Evolutionary conservation across 1,140 invertebrate genomes (phyloP), one percentile per base, ranked within the genome.

Genomic region (Brachystomella parvula): DNA sequence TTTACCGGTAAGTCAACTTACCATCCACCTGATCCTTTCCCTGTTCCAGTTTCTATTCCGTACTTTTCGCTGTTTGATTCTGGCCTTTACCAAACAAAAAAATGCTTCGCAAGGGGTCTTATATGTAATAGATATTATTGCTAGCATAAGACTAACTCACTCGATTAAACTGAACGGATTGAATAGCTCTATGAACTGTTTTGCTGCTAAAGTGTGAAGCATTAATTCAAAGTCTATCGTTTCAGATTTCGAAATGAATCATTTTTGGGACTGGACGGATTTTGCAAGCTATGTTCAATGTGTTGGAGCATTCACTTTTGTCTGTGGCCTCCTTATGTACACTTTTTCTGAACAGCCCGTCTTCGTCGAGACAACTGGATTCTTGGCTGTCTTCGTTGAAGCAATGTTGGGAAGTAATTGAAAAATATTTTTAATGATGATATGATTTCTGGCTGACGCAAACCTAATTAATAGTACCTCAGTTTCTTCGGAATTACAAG

Each of bases 181-280:
- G n/a, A n/a, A n/a, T n/a, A n/a, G n/a, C n/a, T n/a, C n/a, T n/a
- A n/a, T n/a, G n/a, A 24, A 53, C 21, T 53, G 24, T 19, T 53
- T 53, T 53, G 49, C 49, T 19, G 12, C 49, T 24, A 24, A 53
- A 53, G n/a, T n/a, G n/a, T n/a, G n/a, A n/a, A n/a, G n/a, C n/a
- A n/a, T 53, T 9, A 24, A 53, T 53, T 24, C 49, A 24, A 24
- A 9, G 12, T 53, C 28, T 29, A 6, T 30, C 80, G 76, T 63
- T 77, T 75, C 81, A 94, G 92, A 95, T 85, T 89, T 94, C 79
- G 89, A 94, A 76, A 81, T 83, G 74, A 87, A 86, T 75, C 89
- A 90, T 80, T 99, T 99, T 83, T 99, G 96, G 96, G 89, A 91
- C 76, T 99, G 96, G 96, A 96, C 94, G 65, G 94, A 98, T 80